These are phyloP conservation scores for Stenchaetothrips biformis DNA, from an alignment of 2,888 invertebrate species.

Conservation along the genomic window DNA sequence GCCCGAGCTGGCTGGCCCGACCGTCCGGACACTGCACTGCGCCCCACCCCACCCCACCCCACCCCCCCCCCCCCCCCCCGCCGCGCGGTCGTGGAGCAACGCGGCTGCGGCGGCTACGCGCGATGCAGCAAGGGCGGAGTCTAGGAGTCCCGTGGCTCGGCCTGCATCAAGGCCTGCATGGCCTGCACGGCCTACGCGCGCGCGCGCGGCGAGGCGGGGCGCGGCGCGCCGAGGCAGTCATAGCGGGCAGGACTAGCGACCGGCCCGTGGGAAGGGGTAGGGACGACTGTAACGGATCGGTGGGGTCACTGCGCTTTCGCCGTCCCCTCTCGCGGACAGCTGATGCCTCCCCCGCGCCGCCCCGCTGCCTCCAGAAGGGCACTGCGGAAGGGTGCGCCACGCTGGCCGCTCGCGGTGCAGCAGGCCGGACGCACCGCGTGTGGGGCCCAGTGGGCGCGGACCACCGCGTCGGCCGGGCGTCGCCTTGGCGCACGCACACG, in stretches of 20 bases:
- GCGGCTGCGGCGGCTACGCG: no score
- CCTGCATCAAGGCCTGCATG: no score
- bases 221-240: neutral
- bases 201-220: no score
- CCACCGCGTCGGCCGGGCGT: neutral
- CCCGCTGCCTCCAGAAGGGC: neutral
- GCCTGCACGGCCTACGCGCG: no score
- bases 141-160: no score
- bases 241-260: neutral
- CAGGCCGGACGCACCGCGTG: neutral
- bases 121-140: no score
- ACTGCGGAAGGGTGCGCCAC: neutral
- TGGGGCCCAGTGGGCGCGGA: neutral
- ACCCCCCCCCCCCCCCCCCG: no score
- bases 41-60: neutral
- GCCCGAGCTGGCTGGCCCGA: neutral
- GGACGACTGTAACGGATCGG: neutral
- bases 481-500: neutral
- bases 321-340: neutral
- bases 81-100: no score
- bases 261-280: neutral
- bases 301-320: neutral
- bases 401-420: neutral
- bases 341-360: neutral
- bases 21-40: neutral